Conservation (phyloP, 2,888 invertebrate species). For the Melieria picta region DNA sequence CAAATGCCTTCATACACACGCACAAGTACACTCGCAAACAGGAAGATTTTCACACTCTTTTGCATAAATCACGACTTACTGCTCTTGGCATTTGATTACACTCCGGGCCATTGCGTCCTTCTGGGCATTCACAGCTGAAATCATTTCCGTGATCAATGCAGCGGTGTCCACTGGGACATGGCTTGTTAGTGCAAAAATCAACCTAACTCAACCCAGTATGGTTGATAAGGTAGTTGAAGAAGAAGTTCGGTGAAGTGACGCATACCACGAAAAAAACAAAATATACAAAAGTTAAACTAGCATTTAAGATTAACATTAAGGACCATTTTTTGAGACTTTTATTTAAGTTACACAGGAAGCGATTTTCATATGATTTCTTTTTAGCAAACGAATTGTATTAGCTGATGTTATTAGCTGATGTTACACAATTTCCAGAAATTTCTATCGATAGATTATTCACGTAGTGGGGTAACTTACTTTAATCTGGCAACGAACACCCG, state of each 20-base stretch:
- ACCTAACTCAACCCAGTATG: constrained; percentile 66
- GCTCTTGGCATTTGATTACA: constrained; percentile 75
- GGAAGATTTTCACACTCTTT: constrained; percentile 22
- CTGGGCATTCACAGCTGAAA: constrained; percentile 79
- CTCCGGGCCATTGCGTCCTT: constrained; percentile 75
- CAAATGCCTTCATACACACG: background rate
- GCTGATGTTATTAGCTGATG: too few species aligned
- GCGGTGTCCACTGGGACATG: constrained; percentile 74
- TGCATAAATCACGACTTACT: constrained; percentile 69
- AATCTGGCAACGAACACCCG: constrained; percentile 76
- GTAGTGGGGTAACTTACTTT: constrained; percentile 69
- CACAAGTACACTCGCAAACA: constrained; percentile 17
- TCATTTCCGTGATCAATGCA: constrained; percentile 80
- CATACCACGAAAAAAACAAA: constrained; percentile 9
- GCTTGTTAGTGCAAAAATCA: constrained; percentile 76
- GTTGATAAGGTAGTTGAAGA: too few species aligned
- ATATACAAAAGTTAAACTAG: background rate
- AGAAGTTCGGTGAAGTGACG: background rate
- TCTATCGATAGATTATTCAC: background rate
- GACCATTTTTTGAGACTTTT: constrained; percentile 3
- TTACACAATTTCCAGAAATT: too few species aligned
- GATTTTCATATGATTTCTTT: background rate
- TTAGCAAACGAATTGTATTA: background rate
- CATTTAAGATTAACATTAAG: background rate
- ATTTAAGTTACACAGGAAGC: background rate